Conservation (phyloP, 2,888 invertebrate genomes). For the Cyrtodaria siliqua region DNA sequence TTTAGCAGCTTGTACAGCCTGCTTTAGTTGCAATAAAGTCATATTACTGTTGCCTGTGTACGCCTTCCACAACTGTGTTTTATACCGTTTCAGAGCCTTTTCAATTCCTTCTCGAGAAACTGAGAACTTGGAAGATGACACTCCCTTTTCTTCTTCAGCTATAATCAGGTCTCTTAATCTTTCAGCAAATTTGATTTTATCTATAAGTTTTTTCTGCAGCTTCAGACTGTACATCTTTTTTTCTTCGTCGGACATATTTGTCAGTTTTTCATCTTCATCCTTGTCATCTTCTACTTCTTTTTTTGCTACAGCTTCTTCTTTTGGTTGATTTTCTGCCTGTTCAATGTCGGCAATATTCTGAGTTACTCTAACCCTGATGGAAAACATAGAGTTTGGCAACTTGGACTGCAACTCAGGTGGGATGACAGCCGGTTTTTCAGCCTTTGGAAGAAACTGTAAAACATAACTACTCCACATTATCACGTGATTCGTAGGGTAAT, state of each 20-base stretch:
- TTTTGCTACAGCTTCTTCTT: constrained; percentile 18
- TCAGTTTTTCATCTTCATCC: constrained; percentile 7
- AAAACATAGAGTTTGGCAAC: constrained; percentile 76
- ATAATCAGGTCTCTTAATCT: constrained; percentile 53
- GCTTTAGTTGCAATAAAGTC: constrained; percentile 43
- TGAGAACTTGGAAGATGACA: constrained; percentile 46
- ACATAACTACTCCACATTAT: constrained; percentile 69
- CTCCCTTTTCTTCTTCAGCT: constrained; percentile 51
- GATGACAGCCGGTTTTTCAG: constrained; percentile 75
- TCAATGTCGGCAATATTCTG: constrained; percentile 48
- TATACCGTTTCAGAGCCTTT: constrained; percentile 60
- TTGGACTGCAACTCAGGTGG: constrained; percentile 74
- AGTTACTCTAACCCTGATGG: constrained; percentile 75
- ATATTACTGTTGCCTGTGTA: constrained; percentile 55
- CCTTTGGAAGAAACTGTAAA: constrained; percentile 77
- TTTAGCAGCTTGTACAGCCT: constrained; percentile 49
- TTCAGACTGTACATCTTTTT: constrained; percentile 37
- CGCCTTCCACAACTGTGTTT: constrained; percentile 59
- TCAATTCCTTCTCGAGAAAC: constrained; percentile 61
- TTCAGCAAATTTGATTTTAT: constrained; percentile 66
- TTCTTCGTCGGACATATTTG: constrained; percentile 22
- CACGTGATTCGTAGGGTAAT: constrained; percentile 63
- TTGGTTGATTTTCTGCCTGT: constrained; percentile 37
- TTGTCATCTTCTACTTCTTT: background rate
- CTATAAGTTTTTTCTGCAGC: constrained; percentile 56